Evolutionary conservation across 1,140 invertebrate genomes (phyloP).

Genomic region (Aphidius gifuensis): DNA sequence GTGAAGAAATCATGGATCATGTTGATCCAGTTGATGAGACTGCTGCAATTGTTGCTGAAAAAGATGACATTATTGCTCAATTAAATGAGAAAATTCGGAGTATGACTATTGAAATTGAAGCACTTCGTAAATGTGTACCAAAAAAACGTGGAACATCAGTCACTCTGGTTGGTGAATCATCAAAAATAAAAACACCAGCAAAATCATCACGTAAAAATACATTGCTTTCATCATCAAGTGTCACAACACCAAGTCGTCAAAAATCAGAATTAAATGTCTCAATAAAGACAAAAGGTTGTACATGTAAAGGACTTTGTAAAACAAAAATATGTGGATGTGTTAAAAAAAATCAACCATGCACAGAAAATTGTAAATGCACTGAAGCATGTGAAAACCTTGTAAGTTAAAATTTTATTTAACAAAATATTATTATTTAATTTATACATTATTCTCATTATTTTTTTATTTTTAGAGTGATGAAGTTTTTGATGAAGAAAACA

Average conservation of each 20-base stretch:
- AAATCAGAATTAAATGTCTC: neutral
- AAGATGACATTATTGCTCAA: slow-evolving; percentile 12
- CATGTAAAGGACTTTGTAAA: slow-evolving; percentile 33
- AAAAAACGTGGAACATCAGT: neutral
- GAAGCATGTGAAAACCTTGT: slow-evolving; percentile 37
- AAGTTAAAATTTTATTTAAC: neutral
- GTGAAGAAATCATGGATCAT: neutral
- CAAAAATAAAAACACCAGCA: neutral
- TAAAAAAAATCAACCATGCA: slow-evolving; percentile 29
- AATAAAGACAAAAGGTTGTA: slow-evolving; percentile 25
- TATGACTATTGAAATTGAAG: slow-evolving; percentile 26
- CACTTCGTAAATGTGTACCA: slow-evolving; percentile 13
- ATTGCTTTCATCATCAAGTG: no score
- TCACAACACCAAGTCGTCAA: neutral
- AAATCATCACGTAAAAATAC: neutral
- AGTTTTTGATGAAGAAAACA: no score
- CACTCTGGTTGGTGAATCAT: neutral
- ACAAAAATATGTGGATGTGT: slow-evolving; percentile 36
- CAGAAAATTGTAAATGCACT: slow-evolving; percentile 30
- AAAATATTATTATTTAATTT: neutral
- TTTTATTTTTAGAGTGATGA: no score
- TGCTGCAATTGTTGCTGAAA: neutral
- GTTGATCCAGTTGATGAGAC: neutral
- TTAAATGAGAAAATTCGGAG: slow-evolving; percentile 29
- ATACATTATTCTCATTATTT: no score